Conservation (phyloP, 2,797 vertebrate genomes). For the Cuculus canorus region DNA sequence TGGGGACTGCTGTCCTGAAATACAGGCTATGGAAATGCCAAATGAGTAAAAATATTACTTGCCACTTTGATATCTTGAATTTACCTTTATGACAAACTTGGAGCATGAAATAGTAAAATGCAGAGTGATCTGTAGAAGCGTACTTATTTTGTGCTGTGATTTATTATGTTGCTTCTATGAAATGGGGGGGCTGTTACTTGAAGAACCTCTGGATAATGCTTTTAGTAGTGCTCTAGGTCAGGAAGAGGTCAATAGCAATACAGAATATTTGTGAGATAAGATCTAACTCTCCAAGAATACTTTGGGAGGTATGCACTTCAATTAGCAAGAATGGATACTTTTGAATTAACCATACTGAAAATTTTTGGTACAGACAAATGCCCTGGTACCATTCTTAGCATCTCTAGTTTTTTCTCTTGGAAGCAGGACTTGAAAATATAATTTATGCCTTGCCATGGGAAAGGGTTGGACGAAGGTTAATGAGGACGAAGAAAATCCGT, state of each 20-base stretch:
- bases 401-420: neutral
- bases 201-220: neutral
- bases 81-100: neutral
- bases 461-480: neutral
- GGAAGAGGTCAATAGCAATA: neutral
- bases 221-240: neutral
- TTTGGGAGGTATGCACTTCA: neutral
- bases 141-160: neutral
- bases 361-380: neutral
- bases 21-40: neutral
- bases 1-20: neutral
- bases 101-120: neutral
- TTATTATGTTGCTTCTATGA: neutral
- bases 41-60: neutral
- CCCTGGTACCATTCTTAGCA: neutral
- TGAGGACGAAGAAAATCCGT: neutral
- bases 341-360: neutral
- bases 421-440: neutral
- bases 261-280: neutral
- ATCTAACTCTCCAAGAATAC: no score
- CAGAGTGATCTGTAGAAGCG: neutral
- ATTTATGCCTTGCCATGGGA: neutral
- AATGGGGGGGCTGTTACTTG: neutral
- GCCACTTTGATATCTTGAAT: neutral
- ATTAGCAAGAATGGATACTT: neutral